Conservation (phyloP, 1,140 invertebrate genomes). For the Semibalanus balanoides region DNA sequence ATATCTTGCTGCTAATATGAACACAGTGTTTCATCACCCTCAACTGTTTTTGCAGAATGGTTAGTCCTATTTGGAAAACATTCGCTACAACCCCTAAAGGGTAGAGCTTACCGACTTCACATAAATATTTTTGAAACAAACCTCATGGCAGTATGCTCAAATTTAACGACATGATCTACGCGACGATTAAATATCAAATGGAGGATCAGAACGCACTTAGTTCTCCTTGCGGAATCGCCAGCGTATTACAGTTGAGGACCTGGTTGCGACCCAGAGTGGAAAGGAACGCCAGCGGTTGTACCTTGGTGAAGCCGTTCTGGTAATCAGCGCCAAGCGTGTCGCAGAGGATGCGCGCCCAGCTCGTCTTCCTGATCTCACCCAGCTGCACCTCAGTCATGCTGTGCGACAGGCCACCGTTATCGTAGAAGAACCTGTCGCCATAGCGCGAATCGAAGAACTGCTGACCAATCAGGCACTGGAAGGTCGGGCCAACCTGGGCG, state of each 20-base stretch:
- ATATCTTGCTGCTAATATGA: too few relatives aligned
- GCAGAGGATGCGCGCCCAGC: conserved; percentile 39
- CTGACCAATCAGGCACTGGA: conserved; percentile 14
- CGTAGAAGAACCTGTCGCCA: conserved; percentile 24
- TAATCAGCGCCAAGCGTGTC: conserved; percentile 36
- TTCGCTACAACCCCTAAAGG: too few relatives aligned
- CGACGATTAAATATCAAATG: neutral
- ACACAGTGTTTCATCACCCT: too few relatives aligned
- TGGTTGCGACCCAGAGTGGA: neutral
- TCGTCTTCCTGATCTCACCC: conserved; percentile 37
- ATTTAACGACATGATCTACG: too few relatives aligned
- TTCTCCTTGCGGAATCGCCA: neutral
- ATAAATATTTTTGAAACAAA: too few relatives aligned
- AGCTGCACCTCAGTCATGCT: conserved; percentile 18
- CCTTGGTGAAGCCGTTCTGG: conserved; percentile 34
- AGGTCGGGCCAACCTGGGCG: neutral
- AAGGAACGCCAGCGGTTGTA: conserved; percentile 39
- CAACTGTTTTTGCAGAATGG: too few relatives aligned
- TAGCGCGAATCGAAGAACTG: conserved; percentile 27
- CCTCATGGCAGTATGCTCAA: too few relatives aligned
- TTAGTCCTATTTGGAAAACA: too few relatives aligned
- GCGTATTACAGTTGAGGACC: neutral
- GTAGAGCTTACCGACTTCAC: too few relatives aligned
- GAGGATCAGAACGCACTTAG: neutral
- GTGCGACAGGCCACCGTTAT: neutral